Percentiles rank a stretch among this genome's conserved stretches.
Evolutionary conservation across 2,113 vertebrate species (phyloP).

Genomic region (Hepsetus odoe): DNA sequence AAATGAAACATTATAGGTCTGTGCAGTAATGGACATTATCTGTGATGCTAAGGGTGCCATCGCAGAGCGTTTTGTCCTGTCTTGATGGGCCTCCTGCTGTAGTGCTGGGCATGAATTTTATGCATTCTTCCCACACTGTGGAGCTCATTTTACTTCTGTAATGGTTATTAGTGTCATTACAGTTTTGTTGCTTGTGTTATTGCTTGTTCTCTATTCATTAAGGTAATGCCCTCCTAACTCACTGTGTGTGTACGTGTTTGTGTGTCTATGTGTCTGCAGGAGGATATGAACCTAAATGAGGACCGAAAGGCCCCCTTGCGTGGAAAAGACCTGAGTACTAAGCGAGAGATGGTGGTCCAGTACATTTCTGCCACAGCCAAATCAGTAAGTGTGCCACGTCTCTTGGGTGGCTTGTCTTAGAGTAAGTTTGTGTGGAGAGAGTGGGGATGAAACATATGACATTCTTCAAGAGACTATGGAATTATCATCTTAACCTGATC

Average conservation of each 20-base stretch:
- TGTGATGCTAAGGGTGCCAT: conserved; percentile 56
- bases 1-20: background rate
- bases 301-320: conserved; percentile 92
- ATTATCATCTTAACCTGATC: conserved; percentile 66
- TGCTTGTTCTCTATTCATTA: background rate
- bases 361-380: conserved; percentile 97
- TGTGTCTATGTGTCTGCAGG: conserved; percentile 70
- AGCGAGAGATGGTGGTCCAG: conserved; percentile 97
- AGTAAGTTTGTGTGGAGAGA: background rate
- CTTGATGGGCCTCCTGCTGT: conserved; percentile 54
- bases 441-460: conserved; percentile 17
- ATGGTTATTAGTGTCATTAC: conserved; percentile 1
- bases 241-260: conserved; percentile 13
- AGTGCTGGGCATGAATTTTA: background rate
- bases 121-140: background rate
- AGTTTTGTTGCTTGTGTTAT: background rate
- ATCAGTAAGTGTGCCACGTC: conserved; percentile 85
- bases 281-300: conserved; percentile 98
- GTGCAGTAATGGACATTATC: background rate
- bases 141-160: background rate
- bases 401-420: background rate
- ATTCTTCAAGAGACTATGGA: conserved; percentile 42
- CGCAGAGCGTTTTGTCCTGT: conserved; percentile 62
- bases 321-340: conserved; percentile 91
- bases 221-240: background rate